phyloP scores from a whole-genome alignment of 2,888 invertebrate species.

The Leptopilina myrica region DNA sequence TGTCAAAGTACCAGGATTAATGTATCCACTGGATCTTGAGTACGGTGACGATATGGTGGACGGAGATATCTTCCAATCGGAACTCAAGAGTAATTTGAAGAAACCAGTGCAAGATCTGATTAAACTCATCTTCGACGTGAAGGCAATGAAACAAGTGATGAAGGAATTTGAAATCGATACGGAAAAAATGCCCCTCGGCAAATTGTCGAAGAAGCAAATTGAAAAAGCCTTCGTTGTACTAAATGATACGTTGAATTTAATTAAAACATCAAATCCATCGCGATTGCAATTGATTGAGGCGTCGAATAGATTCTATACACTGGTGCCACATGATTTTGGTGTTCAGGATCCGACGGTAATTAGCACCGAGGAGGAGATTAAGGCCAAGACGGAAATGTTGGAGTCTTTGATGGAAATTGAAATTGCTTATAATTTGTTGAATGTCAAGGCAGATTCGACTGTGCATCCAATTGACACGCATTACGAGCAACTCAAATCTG shows the following conservation, averaged over 20 bases:
- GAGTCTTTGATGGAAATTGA: slow-evolving; percentile 96
- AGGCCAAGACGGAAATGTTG: slow-evolving; percentile 86
- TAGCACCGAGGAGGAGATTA: slow-evolving; percentile 86
- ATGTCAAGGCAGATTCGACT: slow-evolving; percentile 78
- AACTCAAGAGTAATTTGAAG: slow-evolving; percentile 84
- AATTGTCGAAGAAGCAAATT: slow-evolving; percentile 93
- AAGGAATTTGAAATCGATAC: slow-evolving; percentile 97
- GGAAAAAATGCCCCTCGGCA: slow-evolving; percentile 99
- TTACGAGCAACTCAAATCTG: slow-evolving; percentile 91
- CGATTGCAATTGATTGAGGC: slow-evolving; percentile 85
- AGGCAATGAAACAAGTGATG: slow-evolving; percentile 94
- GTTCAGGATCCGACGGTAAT: slow-evolving; percentile 88
- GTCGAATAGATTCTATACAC: slow-evolving; percentile 95
- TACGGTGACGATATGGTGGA: slow-evolving; percentile 82
- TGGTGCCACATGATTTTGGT: slow-evolving; percentile 97
- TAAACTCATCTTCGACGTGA: slow-evolving; percentile 92
- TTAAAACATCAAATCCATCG: slow-evolving; percentile 78
- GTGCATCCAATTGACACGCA: slow-evolving; percentile 88
- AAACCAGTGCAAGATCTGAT: slow-evolving; percentile 90
- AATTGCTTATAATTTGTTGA: slow-evolving; percentile 93
- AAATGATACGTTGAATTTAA: slow-evolving; percentile 81
- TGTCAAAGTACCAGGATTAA: slow-evolving; percentile 83
- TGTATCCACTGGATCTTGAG: slow-evolving; percentile 94
- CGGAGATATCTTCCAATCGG: slow-evolving; percentile 74
- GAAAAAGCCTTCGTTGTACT: slow-evolving; percentile 90